Percentiles rank a stretch among this genome's conserved stretches.
Evolutionary conservation across 1,140 invertebrate species (phyloP).

Genomic region (Ceratina calcarata): DNA sequence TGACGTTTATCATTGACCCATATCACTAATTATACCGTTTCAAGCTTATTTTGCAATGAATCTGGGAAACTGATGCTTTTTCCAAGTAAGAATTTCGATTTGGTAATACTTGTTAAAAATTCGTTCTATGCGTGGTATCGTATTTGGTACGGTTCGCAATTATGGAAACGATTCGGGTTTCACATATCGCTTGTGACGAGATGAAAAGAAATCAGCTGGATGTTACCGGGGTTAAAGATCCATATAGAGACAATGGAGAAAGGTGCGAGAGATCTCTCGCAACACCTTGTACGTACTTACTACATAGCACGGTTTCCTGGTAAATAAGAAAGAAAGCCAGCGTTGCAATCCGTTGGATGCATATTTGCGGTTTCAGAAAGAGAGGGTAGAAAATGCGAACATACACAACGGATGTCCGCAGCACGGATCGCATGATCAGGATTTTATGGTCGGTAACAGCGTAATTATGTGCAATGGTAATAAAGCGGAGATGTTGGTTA

Average conservation of each 20-base stretch:
- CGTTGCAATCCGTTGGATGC: background rate
- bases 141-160: background rate
- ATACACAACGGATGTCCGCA: slow-evolving; percentile 52
- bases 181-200: background rate
- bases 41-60: no score
- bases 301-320: slow-evolving; percentile 28
- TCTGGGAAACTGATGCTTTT: no score
- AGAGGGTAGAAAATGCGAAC: slow-evolving; percentile 2
- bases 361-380: background rate
- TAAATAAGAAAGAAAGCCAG: background rate
- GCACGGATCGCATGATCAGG: slow-evolving; percentile 42
- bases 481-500: slow-evolving; percentile 54
- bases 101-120: no score
- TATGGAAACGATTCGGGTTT: background rate
- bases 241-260: slow-evolving; percentile 44
- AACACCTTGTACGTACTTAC: slow-evolving; percentile 24
- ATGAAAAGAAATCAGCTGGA: slow-evolving; percentile 7
- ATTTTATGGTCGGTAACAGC: slow-evolving; percentile 58
- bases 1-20: background rate
- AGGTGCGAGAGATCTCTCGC: slow-evolving; percentile 41
- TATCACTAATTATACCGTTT: background rate
- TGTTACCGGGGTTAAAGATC: slow-evolving; percentile 30
- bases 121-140: background rate
- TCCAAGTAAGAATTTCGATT: no score
- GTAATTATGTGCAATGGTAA: slow-evolving; percentile 61